Evolutionary conservation across 2,113 vertebrate genomes (phyloP).

Genomic region (Microcebus jonahi): DNA sequence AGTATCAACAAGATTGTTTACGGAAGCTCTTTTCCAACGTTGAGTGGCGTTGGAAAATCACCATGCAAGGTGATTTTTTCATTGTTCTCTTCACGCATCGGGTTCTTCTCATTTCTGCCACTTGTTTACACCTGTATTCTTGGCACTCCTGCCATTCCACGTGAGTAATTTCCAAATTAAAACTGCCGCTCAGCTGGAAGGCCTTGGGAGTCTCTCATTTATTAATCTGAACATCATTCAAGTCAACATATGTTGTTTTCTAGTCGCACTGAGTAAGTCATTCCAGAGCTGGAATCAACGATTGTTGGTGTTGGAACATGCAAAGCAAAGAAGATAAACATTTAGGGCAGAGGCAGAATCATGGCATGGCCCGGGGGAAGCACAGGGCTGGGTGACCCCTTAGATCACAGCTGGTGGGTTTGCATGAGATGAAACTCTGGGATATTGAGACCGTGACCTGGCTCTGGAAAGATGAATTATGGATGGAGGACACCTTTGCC

Average conservation of each 20-base stretch:
- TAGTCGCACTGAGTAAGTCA: constrained; percentile 10
- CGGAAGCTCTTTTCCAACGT: fast-evolving
- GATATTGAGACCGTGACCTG: background rate
- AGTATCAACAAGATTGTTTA: fast-evolving
- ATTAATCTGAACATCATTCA: constrained; percentile 52
- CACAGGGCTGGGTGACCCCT: too few relatives aligned
- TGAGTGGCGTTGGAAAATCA: fast-evolving
- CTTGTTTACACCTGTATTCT: constrained; percentile 50
- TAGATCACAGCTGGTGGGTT: too few relatives aligned
- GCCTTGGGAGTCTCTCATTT: constrained; percentile 14
- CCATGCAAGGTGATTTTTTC: fast-evolving
- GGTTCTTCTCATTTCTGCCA: background rate
- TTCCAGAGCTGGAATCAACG: background rate
- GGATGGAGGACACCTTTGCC: background rate
- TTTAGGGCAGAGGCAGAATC: background rate
- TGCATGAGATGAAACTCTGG: too few relatives aligned
- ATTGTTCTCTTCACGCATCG: background rate
- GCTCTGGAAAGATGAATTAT: background rate
- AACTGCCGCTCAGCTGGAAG: constrained; percentile 34
- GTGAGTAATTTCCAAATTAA: constrained; percentile 50
- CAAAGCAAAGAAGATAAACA: background rate
- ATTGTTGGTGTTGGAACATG: background rate
- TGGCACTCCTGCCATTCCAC: constrained; percentile 28
- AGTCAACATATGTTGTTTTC: constrained; percentile 45
- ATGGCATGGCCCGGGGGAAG: background rate